Evolutionary conservation across 2,113 vertebrate species (phyloP).

Genomic region (Eublepharis macularius): DNA sequence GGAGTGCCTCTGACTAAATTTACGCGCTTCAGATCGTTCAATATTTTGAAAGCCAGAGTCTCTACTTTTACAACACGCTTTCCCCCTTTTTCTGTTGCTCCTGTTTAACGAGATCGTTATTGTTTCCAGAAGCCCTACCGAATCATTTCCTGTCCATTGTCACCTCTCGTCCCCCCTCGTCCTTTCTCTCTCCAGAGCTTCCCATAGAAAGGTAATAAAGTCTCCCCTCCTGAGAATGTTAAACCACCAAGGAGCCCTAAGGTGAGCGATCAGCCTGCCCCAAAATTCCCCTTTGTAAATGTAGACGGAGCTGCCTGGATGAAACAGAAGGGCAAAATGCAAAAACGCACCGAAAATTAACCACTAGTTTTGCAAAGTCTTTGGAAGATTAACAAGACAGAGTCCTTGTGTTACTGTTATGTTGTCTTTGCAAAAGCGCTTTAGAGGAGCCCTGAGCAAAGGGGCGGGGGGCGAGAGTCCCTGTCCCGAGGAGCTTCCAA

Average conservation of each 20-base stretch:
- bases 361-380: background rate
- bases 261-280: background rate
- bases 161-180: background rate
- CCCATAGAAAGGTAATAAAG: slow-evolving; percentile 19
- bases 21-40: background rate
- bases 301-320: background rate
- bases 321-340: background rate
- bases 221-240: background rate
- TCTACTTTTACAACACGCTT: background rate
- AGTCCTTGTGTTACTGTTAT: too few relatives aligned
- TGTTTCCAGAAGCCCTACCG: background rate
- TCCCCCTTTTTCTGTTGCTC: background rate
- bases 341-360: background rate
- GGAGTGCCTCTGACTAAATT: background rate
- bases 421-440: too few relatives aligned
- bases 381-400: background rate
- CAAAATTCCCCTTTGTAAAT: background rate
- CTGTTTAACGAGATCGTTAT: slow-evolving; percentile 3
- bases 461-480: too few relatives aligned
- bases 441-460: too few relatives aligned
- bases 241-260: background rate
- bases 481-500: too few relatives aligned
- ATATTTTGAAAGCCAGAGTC: background rate
- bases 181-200: background rate
- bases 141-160: slow-evolving; percentile 34